A percentile compares a stretch with the other conserved stretches of the same genome.
phyloP scores from a whole-genome alignment of 2,888 invertebrate species.

The Melitaea athalia region DNA sequence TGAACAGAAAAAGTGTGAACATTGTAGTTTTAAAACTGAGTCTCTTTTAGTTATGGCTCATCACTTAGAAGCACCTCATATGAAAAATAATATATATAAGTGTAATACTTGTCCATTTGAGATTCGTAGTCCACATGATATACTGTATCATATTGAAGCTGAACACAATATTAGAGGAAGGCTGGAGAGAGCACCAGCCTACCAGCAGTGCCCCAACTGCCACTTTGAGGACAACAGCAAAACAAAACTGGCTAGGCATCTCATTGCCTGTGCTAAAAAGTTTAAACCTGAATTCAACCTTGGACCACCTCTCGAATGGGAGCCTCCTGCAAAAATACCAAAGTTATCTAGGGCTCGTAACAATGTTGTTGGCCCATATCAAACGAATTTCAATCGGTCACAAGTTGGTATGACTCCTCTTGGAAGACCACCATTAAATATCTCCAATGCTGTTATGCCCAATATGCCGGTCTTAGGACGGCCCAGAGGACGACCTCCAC shows the following conservation, averaged over 20 bases:
- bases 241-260: conserved; percentile 94
- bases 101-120: conserved; percentile 94
- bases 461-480: conserved; percentile 66
- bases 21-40: conserved; percentile 96
- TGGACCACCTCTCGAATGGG: conserved; percentile 95
- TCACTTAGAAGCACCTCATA: conserved; percentile 95
- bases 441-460: conserved; percentile 54
- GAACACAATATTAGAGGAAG: conserved; percentile 95
- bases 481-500: conserved; percentile 76
- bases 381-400: conserved; percentile 74
- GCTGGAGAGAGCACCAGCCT: conserved; percentile 92
- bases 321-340: conserved; percentile 96
- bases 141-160: conserved; percentile 96
- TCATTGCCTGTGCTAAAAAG: conserved; percentile 94
- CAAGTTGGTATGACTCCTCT: conserved; percentile 73
- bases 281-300: conserved; percentile 94
- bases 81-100: conserved; percentile 92
- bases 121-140: conserved; percentile 94
- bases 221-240: conserved; percentile 97
- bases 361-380: conserved; percentile 72
- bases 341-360: conserved; percentile 79
- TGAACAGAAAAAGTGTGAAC: conserved; percentile 91
- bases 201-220: conserved; percentile 97
- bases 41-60: conserved; percentile 93
- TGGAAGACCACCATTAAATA: conserved; percentile 64